Evolutionary conservation across 2,113 vertebrate genomes (phyloP).

Genomic region (Hydrochoerus hydrochaeris): DNA sequence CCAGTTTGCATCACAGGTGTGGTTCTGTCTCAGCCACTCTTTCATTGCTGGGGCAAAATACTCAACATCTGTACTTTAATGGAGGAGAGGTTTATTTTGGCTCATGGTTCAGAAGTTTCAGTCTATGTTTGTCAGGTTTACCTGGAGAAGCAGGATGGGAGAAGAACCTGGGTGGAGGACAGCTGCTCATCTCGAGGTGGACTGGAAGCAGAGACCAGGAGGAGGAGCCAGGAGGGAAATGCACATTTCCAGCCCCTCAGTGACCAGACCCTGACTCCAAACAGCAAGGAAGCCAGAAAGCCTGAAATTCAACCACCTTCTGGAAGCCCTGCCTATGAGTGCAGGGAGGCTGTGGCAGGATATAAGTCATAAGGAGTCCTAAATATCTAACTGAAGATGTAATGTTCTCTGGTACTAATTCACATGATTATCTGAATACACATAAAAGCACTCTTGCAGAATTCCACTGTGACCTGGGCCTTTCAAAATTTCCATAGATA

Average conservation of each 20-base stretch:
- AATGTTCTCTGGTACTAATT: background rate
- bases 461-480: background rate
- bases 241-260: background rate
- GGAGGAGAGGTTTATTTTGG: background rate
- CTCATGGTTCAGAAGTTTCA: background rate
- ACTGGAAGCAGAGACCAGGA: background rate
- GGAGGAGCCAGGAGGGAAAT: background rate
- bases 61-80: background rate
- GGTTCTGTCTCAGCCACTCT: background rate
- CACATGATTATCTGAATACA: background rate
- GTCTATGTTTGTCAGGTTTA: background rate
- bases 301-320: background rate
- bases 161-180: background rate
- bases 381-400: slow-evolving; percentile 4
- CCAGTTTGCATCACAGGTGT: background rate
- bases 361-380: background rate
- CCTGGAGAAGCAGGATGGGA: background rate
- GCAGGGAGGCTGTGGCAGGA: background rate
- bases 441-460: background rate
- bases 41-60: background rate
- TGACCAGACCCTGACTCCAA: background rate
- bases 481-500: background rate
- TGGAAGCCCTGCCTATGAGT: background rate
- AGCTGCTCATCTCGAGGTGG: background rate
- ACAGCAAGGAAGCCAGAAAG: background rate